Evolutionary conservation across 2,797 vertebrate genomes (phyloP), one percentile per base, ranked within the genome.

Genomic region (Columba guinea): DNA sequence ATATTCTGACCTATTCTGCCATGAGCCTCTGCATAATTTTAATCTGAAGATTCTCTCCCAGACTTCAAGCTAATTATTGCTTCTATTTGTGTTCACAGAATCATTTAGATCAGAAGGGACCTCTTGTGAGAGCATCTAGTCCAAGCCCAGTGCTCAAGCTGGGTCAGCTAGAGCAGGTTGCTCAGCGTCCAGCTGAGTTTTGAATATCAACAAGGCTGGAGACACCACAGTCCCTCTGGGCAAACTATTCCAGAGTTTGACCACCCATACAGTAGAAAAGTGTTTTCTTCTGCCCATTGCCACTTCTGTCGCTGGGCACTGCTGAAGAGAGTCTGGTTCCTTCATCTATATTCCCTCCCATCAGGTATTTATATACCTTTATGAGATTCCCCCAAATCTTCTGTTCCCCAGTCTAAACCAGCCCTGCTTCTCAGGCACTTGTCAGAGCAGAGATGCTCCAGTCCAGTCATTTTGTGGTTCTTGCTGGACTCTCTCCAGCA

Each of bases 51-150:
- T 81, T 91, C 27, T 28, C 19, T 76, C 55, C 32, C 74, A 59
- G 73, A 88, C 44, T 51, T 82, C 73, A 84, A 62, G 26, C 28
- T 79, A 86, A 86, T 89, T 74, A 76, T 53, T 87, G 35, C 24
- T 85, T 89, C 27, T 62, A 13, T 48, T 84, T 82, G 18, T 35
- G 10, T 58, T 89, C 71, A 65, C 28, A 74, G 60, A 88, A 80
- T 41, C 35, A 70, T 37, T 93, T 56, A 28, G 18, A 12, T 46
- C 56, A 22, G 39, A 91, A 87, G 41, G 16, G 5, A 84, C 10
- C 39, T 58, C 56, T 24, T 51, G 7, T 51, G 7, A 92, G 35
- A 86, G 6, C 22, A 62, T 12, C 32, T 51, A 44, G 16, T 68
- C 55, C 41, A 89, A 65, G 10, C 9, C 15, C 55, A 55, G 18